Evolutionary conservation across 2,113 vertebrate species (phyloP), one percentile per base, ranked within the genome.

Genomic region (Tretioscincus oriximinensis): DNA sequence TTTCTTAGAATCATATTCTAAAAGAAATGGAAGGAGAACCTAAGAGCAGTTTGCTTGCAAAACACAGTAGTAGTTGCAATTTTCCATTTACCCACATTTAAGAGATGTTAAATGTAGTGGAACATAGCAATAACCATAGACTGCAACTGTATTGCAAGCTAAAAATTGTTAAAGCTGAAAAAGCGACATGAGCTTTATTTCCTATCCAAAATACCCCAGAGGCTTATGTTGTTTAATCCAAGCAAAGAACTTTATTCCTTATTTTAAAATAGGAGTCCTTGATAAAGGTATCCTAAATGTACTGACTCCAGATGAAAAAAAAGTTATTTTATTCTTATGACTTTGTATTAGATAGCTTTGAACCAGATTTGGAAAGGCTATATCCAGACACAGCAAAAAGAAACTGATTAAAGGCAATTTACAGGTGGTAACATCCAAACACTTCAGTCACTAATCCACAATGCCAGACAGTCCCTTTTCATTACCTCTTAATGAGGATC

Each of bases 11-110:
- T 0, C 4, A 78, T 24, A 47, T 51, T 6, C 20, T 11, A 29
- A 71, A 21, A 69, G 58, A 65, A 79, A 82, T 35, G 71, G 26
- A 81, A 31, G 54, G 60, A 86, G 66, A 69, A 1, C 77, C 20
- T 77, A 81, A 77, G 88, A 88, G 67, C 75, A 71, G 87, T 92
- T 90, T 79, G 47, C 77, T 88, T 87, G 76, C 84, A 89, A 86
- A 89, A 77, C 0, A 16, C 68, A 70, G 84, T 1, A 16, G 76
- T 60, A 16, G 12, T 16, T 80, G 76, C 82, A 84, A 12, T 61
- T 86, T 91, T 81, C 82, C 66, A 88, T 73, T 80, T 58, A 67
- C 72, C 67, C 86, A 54, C 0, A 0, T 83, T 85, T 78, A 63
- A 90, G 77, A 85, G 70, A 77, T 72, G 85, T 72, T 85, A 81